phyloP scores from a whole-genome alignment of 1,140 invertebrate genomes.

The Zophobas atratus region DNA sequence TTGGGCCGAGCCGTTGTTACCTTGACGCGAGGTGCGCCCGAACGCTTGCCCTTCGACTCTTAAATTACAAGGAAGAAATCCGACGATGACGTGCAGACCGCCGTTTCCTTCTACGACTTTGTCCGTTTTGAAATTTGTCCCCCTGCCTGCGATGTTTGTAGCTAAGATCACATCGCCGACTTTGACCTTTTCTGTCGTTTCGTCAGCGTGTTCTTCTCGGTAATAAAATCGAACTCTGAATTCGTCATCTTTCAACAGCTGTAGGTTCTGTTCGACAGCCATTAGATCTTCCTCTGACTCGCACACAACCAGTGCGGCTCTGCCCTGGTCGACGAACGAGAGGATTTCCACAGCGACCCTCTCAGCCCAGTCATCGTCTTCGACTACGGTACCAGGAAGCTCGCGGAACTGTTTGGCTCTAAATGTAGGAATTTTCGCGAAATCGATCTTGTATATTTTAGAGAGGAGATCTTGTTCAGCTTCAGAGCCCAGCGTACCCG shows the following conservation, averaged over 20 bases:
- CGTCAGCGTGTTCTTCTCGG: neutral
- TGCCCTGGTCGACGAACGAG: neutral
- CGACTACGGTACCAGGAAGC: neutral
- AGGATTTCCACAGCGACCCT: neutral
- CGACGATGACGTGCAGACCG: neutral
- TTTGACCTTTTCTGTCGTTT: neutral
- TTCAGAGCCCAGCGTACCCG: neutral
- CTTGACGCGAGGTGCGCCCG: neutral
- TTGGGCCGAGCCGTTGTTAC: neutral
- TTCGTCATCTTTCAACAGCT: neutral
- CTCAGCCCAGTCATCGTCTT: neutral
- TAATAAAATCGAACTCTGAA: neutral
- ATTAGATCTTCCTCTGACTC: neutral
- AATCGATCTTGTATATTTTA: neutral
- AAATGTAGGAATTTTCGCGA: neutral
- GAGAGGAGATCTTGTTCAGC: neutral
- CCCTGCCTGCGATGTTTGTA: neutral
- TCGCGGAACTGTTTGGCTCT: neutral
- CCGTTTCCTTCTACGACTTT: neutral
- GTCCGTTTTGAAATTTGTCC: neutral
- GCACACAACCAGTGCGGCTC: neutral
- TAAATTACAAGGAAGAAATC: neutral
- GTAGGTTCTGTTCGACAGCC: neutral
- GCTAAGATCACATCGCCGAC: neutral
- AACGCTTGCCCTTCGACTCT: constrained; percentile 11